Evolutionary conservation across 2,888 invertebrate species (phyloP).

Genomic region (Heliconius erato): DNA sequence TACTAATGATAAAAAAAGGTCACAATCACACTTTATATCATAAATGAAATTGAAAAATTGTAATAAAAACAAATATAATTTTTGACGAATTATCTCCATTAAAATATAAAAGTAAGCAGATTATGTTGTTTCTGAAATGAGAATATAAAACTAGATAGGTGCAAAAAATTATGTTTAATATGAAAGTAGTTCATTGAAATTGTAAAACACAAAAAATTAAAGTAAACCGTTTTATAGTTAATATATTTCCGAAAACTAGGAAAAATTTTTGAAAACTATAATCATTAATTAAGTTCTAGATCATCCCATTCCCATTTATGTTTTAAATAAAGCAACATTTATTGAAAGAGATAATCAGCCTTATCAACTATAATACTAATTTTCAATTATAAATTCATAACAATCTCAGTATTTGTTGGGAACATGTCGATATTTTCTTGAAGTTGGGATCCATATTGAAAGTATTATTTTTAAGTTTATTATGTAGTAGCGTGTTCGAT

Average conservation of each 20-base stretch:
- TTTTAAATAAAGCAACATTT: constrained; percentile 5
- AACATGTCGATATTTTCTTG: constrained; percentile 73
- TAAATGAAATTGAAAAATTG: not conserved
- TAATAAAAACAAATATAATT: not conserved
- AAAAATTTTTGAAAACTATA: not conserved
- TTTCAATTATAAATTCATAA: constrained; percentile 64
- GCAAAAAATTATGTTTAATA: too few relatives aligned
- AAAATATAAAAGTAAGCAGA: not conserved
- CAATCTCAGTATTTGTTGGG: constrained; percentile 76
- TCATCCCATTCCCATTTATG: not conserved
- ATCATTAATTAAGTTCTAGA: not conserved
- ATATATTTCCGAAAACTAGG: not conserved
- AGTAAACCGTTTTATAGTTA: not conserved
- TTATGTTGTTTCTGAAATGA: too few relatives aligned
- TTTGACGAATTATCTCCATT: not conserved
- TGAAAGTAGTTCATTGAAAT: not conserved
- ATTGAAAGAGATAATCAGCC: constrained; percentile 43
- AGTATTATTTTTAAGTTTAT: constrained; percentile 75
- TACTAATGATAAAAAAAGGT: not conserved
- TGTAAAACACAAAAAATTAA: not conserved
- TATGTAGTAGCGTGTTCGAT: constrained; percentile 67
- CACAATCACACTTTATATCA: not conserved
- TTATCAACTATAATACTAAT: constrained; percentile 30
- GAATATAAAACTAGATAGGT: too few relatives aligned
- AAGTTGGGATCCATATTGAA: constrained; percentile 65